Base-by-base conservation (phyloP, 1,140 invertebrate genomes). In the Liolophura sinensis region DNA sequence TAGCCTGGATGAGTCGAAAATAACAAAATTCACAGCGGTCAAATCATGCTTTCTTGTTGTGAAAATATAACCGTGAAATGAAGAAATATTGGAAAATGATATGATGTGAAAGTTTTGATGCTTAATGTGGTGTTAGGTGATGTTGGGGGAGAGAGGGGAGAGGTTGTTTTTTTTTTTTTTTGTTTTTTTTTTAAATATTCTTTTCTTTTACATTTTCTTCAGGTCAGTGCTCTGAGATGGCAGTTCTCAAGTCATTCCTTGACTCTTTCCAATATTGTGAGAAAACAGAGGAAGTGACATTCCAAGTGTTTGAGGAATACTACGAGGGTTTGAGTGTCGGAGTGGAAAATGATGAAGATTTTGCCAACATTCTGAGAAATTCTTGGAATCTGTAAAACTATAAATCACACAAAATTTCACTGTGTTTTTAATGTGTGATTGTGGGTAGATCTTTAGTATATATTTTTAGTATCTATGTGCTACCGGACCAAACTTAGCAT, bases 241-340 rank as follows among this genome's bases (percentile, higher is more conserved):
- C 40, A 48, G 20, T 68, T 7, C 31, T 58, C 4, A n/a, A 58
- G 25, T n/a, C 18, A 18, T 58, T 58, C 56, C 27, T 58, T 9
- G 56, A 58, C n/a, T 58, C 56, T 20, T 58, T 20, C 20, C 20
- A 58, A 15, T 31, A 58, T 58, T 58, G 5, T 58, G 20, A 22
- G 22, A 70, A 71, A 48, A 69, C 81, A 59, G 79, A 78, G 57
- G 68, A 73, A 51, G 73, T 85, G 24, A 68, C 73, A 5, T 84
- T 73, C 56, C 73, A 77, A 25, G 80, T 82, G 71, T 83, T 83
- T 74, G 82, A 84, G 67, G 80, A 84, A 60, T 85, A 83, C 69
- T 84, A 85, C 60, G 82, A 85, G 65, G 83, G 83, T 24, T 71
- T 84, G 11, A 83, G 80, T 66, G 63, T 84, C 27, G 70, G 75